phyloP scores from a whole-genome alignment of 2,113 vertebrate species.

The Amblyornis subalaris region DNA sequence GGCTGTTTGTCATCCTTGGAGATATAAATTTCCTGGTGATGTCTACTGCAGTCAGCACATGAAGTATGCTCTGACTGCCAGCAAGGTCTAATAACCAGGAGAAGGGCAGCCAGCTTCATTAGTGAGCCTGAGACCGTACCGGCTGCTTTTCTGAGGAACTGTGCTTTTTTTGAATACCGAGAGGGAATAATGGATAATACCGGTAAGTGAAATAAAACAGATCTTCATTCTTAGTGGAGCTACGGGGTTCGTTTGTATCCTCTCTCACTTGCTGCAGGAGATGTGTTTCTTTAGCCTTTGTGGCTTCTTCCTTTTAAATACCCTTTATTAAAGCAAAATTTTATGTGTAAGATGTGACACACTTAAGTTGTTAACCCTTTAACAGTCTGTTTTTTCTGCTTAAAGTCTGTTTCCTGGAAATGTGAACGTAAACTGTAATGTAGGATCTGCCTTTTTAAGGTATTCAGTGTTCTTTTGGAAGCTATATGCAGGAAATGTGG shows the following conservation, averaged over 20 bases:
- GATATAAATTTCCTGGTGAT: slow-evolving; percentile 82
- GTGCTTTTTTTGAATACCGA: slow-evolving; percentile 32
- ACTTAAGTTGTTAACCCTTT: slow-evolving; percentile 18
- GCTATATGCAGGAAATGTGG: slow-evolving; percentile 13
- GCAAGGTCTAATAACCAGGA: slow-evolving; percentile 73
- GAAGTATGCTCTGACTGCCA: slow-evolving; percentile 72
- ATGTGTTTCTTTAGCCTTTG: slow-evolving; percentile 28
- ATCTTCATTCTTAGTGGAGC: slow-evolving; percentile 19
- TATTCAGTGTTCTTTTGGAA: slow-evolving; percentile 32
- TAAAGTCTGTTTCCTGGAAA: slow-evolving; percentile 38
- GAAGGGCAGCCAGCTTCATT: slow-evolving; percentile 71
- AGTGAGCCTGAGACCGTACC: neutral
- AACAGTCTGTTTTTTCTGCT: neutral
- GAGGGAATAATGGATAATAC: slow-evolving; percentile 72
- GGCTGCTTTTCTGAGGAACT: slow-evolving; percentile 56
- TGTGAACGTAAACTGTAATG: neutral
- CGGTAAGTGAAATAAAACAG: slow-evolving; percentile 74
- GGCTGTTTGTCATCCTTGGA: slow-evolving; percentile 85
- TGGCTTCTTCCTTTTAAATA: slow-evolving; percentile 10
- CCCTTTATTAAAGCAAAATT: slow-evolving; percentile 28
- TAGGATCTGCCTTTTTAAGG: slow-evolving; percentile 24
- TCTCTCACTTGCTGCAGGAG: slow-evolving; percentile 38
- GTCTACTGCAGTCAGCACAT: slow-evolving; percentile 78
- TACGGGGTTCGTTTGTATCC: neutral
- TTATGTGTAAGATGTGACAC: slow-evolving; percentile 9